Evolutionary conservation across 1,140 invertebrate species (phyloP).

Genomic region (Bemisia tabaci): DNA sequence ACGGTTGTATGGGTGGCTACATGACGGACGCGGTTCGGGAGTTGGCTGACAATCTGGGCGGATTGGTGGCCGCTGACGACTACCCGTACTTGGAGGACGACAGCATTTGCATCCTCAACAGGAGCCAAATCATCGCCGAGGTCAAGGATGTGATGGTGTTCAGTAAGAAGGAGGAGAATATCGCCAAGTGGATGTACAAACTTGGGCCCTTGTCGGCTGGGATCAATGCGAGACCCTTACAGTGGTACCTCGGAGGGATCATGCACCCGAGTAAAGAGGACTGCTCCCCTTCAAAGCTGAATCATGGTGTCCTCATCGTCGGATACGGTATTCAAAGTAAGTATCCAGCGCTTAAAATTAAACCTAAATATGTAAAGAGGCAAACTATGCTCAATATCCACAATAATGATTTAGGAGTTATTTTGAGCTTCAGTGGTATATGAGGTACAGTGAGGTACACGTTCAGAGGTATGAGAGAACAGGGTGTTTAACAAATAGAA

Average conservation of each 20-base stretch:
- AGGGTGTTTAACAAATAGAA: too few species aligned
- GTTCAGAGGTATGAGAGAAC: too few species aligned
- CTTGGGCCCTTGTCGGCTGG: not conserved
- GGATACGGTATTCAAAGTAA: not conserved
- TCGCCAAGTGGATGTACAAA: not conserved
- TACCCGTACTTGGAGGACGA: not conserved
- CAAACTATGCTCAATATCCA: too few species aligned
- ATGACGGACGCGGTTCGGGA: not conserved
- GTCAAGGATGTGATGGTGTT: not conserved
- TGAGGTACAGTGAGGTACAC: too few species aligned
- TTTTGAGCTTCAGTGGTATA: too few species aligned
- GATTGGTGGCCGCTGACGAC: not conserved
- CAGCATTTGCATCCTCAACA: not conserved
- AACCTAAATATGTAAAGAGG: too few species aligned
- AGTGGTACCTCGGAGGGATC: not conserved
- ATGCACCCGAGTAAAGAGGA: not conserved
- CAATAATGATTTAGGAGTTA: too few species aligned
- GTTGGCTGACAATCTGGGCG: not conserved
- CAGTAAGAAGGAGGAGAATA: not conserved
- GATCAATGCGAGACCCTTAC: not conserved
- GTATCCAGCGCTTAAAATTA: too few species aligned
- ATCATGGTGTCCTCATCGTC: not conserved
- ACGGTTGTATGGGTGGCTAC: not conserved
- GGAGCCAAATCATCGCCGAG: not conserved
- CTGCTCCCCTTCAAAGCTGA: not conserved